Evolutionary conservation across 2,113 vertebrate species (phyloP), one percentile per base, ranked within the genome.

Genomic region (Heloderma charlesbogerti): DNA sequence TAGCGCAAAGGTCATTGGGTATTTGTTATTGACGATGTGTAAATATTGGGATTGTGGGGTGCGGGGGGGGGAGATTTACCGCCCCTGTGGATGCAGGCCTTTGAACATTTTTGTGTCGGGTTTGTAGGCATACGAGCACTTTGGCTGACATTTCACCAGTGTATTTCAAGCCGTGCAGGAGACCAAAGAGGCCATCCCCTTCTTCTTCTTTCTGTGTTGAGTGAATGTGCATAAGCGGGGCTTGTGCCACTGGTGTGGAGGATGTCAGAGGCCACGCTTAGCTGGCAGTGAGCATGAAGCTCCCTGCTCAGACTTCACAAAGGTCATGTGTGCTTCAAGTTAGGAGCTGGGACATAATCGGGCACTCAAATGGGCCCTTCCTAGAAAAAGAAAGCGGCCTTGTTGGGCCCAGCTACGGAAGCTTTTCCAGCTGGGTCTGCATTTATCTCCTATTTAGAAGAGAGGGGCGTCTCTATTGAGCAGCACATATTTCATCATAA

Each of bases 161-260:
- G 81, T 15, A 8, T 16, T 0, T 0, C 31, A 0, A 0, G 1
- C 40, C 3, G 54, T 0, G 2, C 45, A 0, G 54, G 27, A 5
- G 6, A 54, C 22, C 20, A 6, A 34, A 37, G 27, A 0, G 0
- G 0, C 43, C 0, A 0, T 27, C 48, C 8, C 48, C 48, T 3
- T 51, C n/a, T 72, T 90, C n/a, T 10, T 1, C 12, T 6, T 40
- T 9, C 34, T 29, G 37, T 63, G 4, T 20, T 80, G 0, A 0
- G 29, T 2, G 43, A 0, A 10, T 18, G 6, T 34, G 37, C 0
- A 0, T 0, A 43, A 22, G n/a, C 12, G 20, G 27, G 2, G 15
- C 20, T 6, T 71, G 29, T 8, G 12, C 88, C 37, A 6, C 6
- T 8, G 7, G 29, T 43, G 1, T 51, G 7, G 75, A 72, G 7